phyloP scores from a whole-genome alignment of 2,113 vertebrate genomes.

The Stigmatopora argus region DNA sequence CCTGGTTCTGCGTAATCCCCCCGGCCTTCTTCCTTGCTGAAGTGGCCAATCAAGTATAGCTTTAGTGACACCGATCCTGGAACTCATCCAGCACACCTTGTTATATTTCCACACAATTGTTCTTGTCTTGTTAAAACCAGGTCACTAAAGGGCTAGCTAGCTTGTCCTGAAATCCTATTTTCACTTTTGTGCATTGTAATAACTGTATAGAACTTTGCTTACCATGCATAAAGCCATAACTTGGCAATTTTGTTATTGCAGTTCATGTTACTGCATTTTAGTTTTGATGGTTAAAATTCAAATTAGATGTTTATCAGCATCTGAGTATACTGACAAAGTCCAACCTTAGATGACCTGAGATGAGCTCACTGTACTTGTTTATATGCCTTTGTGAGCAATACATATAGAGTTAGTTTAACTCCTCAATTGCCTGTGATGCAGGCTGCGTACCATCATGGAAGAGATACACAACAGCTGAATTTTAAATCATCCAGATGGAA shows the following conservation, averaged over 20 bases:
- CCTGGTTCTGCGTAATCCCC: too few relatives aligned
- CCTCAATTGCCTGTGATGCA: slow-evolving; percentile 17
- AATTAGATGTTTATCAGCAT: neutral
- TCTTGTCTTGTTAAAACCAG: too few relatives aligned
- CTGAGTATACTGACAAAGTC: neutral
- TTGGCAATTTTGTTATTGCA: neutral
- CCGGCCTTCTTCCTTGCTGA: too few relatives aligned
- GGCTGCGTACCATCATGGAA: slow-evolving; percentile 1
- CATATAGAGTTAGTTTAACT: slow-evolving; percentile 7
- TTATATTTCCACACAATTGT: too few relatives aligned
- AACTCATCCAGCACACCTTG: too few relatives aligned
- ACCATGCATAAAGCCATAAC: neutral
- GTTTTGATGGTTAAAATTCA: neutral
- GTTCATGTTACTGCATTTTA: neutral
- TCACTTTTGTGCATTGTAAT: neutral
- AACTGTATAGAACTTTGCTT: neutral
- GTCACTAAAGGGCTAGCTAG: too few relatives aligned
- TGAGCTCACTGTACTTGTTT: neutral
- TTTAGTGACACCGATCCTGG: too few relatives aligned
- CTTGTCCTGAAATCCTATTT: neutral
- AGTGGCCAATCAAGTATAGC: too few relatives aligned
- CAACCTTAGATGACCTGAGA: neutral
- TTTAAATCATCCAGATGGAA: slow-evolving; percentile 57
- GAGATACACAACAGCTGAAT: slow-evolving; percentile 34
- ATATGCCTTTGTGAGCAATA: neutral